Conservation (phyloP, 2,888 invertebrate genomes). For the Gnatocerus cornutus region DNA sequence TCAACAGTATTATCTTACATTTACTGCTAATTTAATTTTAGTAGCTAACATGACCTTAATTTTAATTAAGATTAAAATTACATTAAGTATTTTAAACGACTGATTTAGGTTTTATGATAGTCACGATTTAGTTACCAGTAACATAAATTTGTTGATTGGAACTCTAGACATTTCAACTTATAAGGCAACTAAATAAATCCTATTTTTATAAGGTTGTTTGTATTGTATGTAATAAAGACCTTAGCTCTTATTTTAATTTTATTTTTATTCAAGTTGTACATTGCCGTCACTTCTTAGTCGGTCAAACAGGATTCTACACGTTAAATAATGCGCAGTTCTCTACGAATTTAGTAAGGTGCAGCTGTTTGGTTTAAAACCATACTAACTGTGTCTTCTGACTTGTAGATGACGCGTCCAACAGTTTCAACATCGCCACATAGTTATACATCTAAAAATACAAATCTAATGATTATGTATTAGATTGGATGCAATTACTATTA, state of each 20-base stretch:
- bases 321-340: no score
- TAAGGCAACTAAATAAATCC: background rate
- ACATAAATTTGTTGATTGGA: background rate
- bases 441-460: constrained; percentile 27
- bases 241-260: no score
- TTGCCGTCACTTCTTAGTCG: constrained; percentile 1
- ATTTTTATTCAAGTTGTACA: background rate
- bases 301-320: background rate
- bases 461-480: constrained; percentile 22
- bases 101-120: constrained; percentile 6
- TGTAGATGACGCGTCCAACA: constrained; percentile 5
- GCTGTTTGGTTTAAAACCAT: no score
- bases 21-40: constrained; percentile 25
- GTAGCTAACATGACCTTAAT: constrained; percentile 9
- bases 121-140: constrained; percentile 3
- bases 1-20: constrained; percentile 37
- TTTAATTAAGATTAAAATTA: background rate
- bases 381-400: no score
- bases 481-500: background rate
- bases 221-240: no score
- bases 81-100: background rate
- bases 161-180: no score
- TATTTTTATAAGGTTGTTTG: background rate
- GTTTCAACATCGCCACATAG: background rate
- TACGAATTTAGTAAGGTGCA: no score